Evolutionary conservation across 2,113 vertebrate species (phyloP).

Genomic region (Columba livia): DNA sequence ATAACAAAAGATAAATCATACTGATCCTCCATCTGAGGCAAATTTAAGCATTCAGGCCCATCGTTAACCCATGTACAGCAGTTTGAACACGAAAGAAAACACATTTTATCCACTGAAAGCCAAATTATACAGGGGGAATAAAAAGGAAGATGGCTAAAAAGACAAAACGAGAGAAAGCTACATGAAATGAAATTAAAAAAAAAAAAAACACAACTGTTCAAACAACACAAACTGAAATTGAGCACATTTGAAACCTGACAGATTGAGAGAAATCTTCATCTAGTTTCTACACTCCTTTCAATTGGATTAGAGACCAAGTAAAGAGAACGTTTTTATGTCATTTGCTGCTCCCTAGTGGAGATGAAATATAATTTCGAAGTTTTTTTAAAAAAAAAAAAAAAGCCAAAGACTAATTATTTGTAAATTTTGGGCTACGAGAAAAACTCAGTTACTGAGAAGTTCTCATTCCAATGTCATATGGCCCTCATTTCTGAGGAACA

Average conservation of each 20-base stretch:
- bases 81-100: not conserved
- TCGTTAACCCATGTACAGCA: not conserved
- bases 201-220: not conserved
- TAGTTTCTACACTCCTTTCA: not conserved
- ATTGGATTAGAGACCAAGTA: not conserved
- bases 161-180: not conserved
- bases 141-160: not conserved
- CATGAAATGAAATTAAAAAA: not conserved
- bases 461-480: not conserved
- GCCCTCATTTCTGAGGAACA: not conserved
- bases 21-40: not conserved
- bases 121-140: not conserved
- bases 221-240: not conserved
- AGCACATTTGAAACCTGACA: not conserved
- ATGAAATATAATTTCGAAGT: not conserved
- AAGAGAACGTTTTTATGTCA: constrained; percentile 1
- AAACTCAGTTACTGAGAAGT: not conserved
- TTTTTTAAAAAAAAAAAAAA: not conserved
- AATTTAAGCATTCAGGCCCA: not conserved
- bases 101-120: not conserved
- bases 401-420: not conserved
- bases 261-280: not conserved
- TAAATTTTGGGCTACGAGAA: not conserved
- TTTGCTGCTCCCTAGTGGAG: constrained; percentile 72
- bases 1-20: not conserved